Evolutionary conservation across 1,140 invertebrate genomes (phyloP).

Genomic region (Onthophagus taurus): DNA sequence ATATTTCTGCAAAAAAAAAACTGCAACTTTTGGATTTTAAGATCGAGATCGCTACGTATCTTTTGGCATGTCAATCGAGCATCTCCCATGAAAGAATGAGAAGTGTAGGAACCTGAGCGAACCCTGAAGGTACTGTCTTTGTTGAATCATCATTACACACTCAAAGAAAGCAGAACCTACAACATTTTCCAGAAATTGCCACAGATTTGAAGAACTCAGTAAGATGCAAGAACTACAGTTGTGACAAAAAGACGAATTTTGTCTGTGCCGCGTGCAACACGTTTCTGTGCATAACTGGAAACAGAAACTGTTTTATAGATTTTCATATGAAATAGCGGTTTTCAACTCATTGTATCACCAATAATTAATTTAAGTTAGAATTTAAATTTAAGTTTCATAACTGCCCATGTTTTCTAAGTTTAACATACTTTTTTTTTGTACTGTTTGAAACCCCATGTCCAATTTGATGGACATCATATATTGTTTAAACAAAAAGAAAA

Average conservation of each 20-base stretch:
- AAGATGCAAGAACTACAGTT: not conserved
- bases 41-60: not conserved
- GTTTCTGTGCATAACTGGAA: not conserved
- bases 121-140: not conserved
- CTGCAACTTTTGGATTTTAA: not conserved
- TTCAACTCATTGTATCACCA: not conserved
- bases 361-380: not conserved
- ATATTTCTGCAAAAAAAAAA: not conserved
- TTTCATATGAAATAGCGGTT: too few species aligned
- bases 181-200: not conserved
- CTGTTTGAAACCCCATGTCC: not conserved
- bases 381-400: not conserved
- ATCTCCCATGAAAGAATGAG: not conserved
- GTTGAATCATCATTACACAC: too few species aligned
- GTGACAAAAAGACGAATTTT: not conserved
- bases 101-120: not conserved
- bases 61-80: not conserved
- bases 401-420: not conserved
- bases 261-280: not conserved
- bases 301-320: constrained; percentile 1
- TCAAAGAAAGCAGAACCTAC: too few species aligned
- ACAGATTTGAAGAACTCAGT: too few species aligned
- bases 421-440: not conserved
- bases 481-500: not conserved
- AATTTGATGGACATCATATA: constrained; percentile 5